Evolutionary conservation across 2,797 vertebrate genomes (phyloP), one percentile per base, ranked within the genome.

Genomic region (Melanotaenia nigrans): DNA sequence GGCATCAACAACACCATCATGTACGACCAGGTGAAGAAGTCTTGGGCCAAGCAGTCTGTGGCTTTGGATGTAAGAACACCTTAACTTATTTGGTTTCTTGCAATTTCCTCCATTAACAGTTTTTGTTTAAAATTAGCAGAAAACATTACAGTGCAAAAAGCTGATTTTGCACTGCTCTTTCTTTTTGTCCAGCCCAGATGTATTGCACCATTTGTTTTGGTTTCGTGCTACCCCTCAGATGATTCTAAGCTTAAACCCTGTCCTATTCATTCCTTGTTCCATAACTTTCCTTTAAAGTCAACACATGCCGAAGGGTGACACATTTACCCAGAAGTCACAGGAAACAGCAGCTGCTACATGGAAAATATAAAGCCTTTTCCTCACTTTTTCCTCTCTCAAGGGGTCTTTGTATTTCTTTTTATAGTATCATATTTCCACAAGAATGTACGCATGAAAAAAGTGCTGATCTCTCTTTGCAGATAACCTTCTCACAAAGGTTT

Each of bases 1-100:
- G 98, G 98, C 71, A 99, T 99, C 94, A 99, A 99, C 93, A 99
- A 99, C 90, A 99, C 98, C 57, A 99, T 99, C 92, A 99, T 99
- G 98, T 99, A 99, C 10, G 95, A 98, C 86, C 97, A 99, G 93
- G 98, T 99, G 92, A 99, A 99, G 93, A 99, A 99, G 90, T 99
- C 97, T 40, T 99, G 97, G 97, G 98, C 98, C 79, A 99, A 99
- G 82, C 98, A 99, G 77, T 99, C 98, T 0, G 98, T 99, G 81
- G 97, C 98, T 92, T 95, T 99, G 86, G 98, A 99, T 7, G 98
- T 99, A 95, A 94, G 98, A 93, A 42, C n/a, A 47, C 25, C 10
- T 35, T 32, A 45, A 13, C 6, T 20, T 2, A 2, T 68, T 75
- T 0, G 0, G 59, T 54, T 54, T 20, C 18, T 35, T 25, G 25